Conservation (phyloP, 2,113 vertebrate genomes). For the Mus spicilegus region DNA sequence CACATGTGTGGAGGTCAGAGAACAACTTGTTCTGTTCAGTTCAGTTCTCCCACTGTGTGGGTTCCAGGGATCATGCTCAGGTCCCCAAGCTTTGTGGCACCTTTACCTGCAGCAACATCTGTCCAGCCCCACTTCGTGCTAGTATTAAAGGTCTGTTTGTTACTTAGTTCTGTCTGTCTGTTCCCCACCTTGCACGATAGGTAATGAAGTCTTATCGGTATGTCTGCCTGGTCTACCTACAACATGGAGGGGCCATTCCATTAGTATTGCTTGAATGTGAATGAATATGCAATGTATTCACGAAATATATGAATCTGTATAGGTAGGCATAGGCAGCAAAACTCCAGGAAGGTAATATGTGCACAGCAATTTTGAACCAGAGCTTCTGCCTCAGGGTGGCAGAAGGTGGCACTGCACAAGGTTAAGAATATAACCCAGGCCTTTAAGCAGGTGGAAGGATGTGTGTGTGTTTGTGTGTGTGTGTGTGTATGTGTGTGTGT, state of each 20-base stretch:
- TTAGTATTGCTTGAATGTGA: not conserved
- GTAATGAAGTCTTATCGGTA: not conserved
- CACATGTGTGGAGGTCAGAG: not conserved
- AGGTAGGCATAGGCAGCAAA: not conserved
- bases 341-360: not conserved
- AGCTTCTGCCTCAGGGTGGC: not conserved
- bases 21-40: too few relatives aligned
- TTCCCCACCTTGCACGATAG: not conserved
- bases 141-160: not conserved
- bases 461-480: too few relatives aligned
- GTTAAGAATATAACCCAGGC: not conserved
- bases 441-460: not conserved
- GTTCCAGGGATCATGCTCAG: not conserved
- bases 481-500: too few relatives aligned
- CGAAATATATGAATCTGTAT: not conserved
- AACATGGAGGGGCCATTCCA: not conserved
- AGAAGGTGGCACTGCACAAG: not conserved
- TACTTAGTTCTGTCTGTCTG: not conserved
- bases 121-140: not conserved
- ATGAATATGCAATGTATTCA: not conserved
- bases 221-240: not conserved
- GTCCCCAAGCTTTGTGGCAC: too few relatives aligned
- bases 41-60: not conserved
- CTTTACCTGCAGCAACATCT: too few relatives aligned
- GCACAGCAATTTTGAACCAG: slow-evolving; percentile 14